Base-by-base conservation (phyloP, 2,888 invertebrate species). In the Pandemis corylana region DNA sequence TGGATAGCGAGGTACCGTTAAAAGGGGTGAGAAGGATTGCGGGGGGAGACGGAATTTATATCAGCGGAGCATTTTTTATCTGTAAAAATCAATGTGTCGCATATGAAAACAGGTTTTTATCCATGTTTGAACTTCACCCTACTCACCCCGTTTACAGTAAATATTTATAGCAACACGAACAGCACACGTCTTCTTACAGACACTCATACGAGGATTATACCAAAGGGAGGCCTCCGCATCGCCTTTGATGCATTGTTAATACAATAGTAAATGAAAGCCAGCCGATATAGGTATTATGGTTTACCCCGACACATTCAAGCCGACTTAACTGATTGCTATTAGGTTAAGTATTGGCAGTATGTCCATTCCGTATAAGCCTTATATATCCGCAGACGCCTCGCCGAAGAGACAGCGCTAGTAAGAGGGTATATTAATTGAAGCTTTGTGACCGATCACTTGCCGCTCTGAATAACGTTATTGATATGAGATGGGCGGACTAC, bases 381-480 rank as follows among this genome's bases (percentile, higher is more conserved):
- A 15, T 44, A 15, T 46, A 2, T 41, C 63, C 9, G 10, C 36
- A 36, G 64, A 28, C 20, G 10, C 64, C 65, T 46, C 13, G 13
- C 7, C 6, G 20, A 13, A 49, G 46, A 7, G 59, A 28, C 28
- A 59, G 28, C 36, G 36, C 28, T 49, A 49, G 64, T 0, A 28
- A 28, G 62, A 62, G 64, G 64, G 64, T 65, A 49, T 65, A 49
- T 65, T 65, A 65, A 65, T 49, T 28, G 49, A 49, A 20, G 41
- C 62, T 62, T 44, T 64, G 65, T 49, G 65, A 28, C 7, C 36
- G 65, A 65, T 67, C 53, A 41, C 67, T 59, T n/a, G 41, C 13
- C 66, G 6, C 5, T 10, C 15, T 42, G 28, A 36, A 67, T 53
- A 67, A 53, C 15, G 67, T 7, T 53, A 56, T 53, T 12, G 67